Percentiles rank a stretch among this genome's conserved stretches.
Evolutionary conservation across 2,888 invertebrate genomes (phyloP).

Genomic region (Drosophila engyochracea): DNA sequence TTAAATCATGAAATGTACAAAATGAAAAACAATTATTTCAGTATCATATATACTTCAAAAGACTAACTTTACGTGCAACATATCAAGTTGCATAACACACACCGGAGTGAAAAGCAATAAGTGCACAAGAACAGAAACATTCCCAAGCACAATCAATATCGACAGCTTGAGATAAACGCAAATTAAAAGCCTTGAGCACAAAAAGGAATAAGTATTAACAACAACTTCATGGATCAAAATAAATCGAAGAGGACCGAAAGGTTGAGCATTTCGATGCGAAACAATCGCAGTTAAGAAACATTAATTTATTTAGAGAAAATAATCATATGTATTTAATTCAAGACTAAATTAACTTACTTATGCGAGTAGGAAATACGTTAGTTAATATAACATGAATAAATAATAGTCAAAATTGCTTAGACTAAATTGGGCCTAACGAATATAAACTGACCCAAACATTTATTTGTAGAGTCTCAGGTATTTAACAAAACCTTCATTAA

Average conservation of each 20-base stretch:
- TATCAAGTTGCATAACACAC: slow-evolving; percentile 9
- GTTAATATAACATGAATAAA: not conserved
- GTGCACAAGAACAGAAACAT: slow-evolving; percentile 9
- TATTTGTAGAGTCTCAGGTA: not conserved
- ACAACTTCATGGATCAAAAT: slow-evolving; percentile 16
- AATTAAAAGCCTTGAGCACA: slow-evolving; percentile 22
- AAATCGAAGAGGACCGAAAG: slow-evolving; percentile 3
- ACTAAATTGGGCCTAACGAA: not conserved
- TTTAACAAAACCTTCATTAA: not conserved
- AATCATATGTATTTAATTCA: not conserved
- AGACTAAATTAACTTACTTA: not conserved
- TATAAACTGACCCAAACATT: not conserved
- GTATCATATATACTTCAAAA: not conserved
- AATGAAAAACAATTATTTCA: slow-evolving; percentile 2
- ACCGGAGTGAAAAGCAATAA: slow-evolving; percentile 21
- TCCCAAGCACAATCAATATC: slow-evolving; percentile 8
- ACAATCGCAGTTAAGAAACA: not conserved
- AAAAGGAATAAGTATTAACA: slow-evolving; percentile 11
- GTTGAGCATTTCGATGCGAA: slow-evolving; percentile 11
- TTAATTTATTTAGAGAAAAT: not conserved
- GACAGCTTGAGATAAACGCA: slow-evolving; percentile 15
- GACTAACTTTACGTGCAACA: slow-evolving; percentile 1
- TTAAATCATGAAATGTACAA: not conserved
- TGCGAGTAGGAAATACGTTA: not conserved
- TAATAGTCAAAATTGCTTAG: not conserved